Percentiles rank a stretch among this genome's conserved stretches.
Evolutionary conservation across 2,113 vertebrate genomes (phyloP).

Genomic region (Scomber colias): DNA sequence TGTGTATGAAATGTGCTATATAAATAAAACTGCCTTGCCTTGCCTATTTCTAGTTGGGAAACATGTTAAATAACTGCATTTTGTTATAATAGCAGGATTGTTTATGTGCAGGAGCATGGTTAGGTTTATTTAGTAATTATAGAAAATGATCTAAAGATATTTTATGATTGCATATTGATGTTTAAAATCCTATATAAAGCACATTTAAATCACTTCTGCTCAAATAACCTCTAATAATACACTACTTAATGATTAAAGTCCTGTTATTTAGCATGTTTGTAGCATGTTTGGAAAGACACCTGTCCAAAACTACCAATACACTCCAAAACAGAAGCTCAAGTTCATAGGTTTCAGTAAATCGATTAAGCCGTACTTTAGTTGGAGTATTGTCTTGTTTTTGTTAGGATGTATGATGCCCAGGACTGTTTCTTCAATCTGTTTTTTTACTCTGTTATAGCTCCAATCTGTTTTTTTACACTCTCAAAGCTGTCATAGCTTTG

Average conservation of each 20-base stretch:
- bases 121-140: no score
- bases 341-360: neutral
- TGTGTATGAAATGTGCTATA: no score
- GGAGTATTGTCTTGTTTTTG: slow-evolving; percentile 12
- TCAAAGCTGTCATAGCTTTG: neutral
- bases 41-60: no score
- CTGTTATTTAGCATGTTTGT: no score
- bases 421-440: slow-evolving; percentile 41
- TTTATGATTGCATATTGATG: neutral
- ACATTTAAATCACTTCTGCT: no score
- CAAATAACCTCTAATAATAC: no score
- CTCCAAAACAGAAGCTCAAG: neutral
- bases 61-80: no score
- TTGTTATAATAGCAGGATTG: no score
- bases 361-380: neutral
- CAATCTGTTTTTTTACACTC: no score
- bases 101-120: no score
- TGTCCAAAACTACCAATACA: neutral
- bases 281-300: neutral
- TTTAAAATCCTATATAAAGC: neutral
- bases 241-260: no score
- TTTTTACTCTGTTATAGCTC: slow-evolving; percentile 31
- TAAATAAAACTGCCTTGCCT: no score
- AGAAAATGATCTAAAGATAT: neutral
- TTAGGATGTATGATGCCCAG: slow-evolving; percentile 18